Evolutionary conservation across 2,888 invertebrate species (phyloP), one percentile per base, ranked within the genome.

Genomic region (Exocentrus adspersus): DNA sequence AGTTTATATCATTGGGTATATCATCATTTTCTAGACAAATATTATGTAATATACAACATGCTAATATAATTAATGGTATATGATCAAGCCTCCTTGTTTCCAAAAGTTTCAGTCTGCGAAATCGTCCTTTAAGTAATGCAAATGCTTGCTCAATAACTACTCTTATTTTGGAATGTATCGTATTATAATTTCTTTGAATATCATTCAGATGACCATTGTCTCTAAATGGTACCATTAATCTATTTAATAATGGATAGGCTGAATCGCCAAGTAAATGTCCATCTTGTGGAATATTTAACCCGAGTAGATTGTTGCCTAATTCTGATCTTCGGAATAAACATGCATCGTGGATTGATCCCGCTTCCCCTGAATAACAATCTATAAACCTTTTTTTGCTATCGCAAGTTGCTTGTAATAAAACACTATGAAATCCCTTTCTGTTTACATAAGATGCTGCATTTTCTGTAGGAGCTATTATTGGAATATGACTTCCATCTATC

Each of bases 401-500:
- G 42, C 67, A 67, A 1, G 67, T 60, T 16, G 56, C 69, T 57
- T 69, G 69, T 14, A 69, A 50, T 3, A 67, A 16, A 1, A 69
- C 19, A 32, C 50, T 51, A 24, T 61, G 60, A 53, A 24, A 67
- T 16, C 62, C 50, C 51, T 67, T 62, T 17, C 67, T 12, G 37
- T 61, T 65, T 9, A 65, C 21, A 50, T 68, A 60, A 3, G 62
- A 64, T 17, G 24, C 54, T 17, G 12, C 21, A 21, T 60, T 12
- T 19, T 54, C 48, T 41, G 21, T 53, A 41, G 67, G 69, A 19
- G 61, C 62, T 19, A 45, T 43, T 16, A 69, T 64, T 9, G 58
- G 64, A 5, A 69, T 64, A 50, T 69, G 67, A 28, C 67, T 64
- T n/a, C 64, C 69, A 51, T 69, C 64, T n/a, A 67, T 57, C 5